Percentiles rank a stretch among this genome's conserved stretches.
phyloP scores from a whole-genome alignment of 2,113 vertebrate genomes.

The Mormyrus iriodes region DNA sequence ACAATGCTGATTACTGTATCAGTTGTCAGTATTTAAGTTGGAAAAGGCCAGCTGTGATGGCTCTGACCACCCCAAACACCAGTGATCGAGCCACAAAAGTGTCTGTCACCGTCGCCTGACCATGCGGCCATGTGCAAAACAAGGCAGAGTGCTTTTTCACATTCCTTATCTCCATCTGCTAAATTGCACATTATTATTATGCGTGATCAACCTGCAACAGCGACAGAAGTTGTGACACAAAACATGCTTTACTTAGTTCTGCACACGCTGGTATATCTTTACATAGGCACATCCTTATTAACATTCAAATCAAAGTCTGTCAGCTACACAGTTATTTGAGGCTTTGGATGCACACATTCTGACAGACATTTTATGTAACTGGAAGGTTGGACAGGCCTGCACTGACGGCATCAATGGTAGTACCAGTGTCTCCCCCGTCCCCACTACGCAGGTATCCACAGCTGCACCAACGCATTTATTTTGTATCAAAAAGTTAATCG shows the following conservation, averaged over 20 bases:
- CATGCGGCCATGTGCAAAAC: background rate
- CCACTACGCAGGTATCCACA: background rate
- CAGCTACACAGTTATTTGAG: background rate
- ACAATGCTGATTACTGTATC: conserved; percentile 4
- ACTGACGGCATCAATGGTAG: background rate
- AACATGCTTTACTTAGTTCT: background rate
- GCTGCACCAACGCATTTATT: background rate
- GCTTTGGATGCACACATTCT: background rate
- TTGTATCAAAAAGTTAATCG: background rate
- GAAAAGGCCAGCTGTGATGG: background rate
- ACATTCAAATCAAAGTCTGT: background rate
- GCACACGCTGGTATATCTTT: background rate
- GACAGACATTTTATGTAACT: conserved; percentile 3
- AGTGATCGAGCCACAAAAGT: background rate
- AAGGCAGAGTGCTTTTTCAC: background rate
- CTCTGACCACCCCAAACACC: background rate
- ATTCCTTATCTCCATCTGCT: background rate
- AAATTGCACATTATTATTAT: background rate
- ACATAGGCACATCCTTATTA: background rate
- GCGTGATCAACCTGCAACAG: background rate
- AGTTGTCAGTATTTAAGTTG: background rate
- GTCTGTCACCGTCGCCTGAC: background rate
- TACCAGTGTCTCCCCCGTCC: background rate
- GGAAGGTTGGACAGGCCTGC: background rate
- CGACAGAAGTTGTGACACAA: background rate